A percentile compares a stretch with the other conserved stretches of the same genome.
phyloP scores from a whole-genome alignment of 2,888 invertebrate species.

The Prenolepis imparis region DNA sequence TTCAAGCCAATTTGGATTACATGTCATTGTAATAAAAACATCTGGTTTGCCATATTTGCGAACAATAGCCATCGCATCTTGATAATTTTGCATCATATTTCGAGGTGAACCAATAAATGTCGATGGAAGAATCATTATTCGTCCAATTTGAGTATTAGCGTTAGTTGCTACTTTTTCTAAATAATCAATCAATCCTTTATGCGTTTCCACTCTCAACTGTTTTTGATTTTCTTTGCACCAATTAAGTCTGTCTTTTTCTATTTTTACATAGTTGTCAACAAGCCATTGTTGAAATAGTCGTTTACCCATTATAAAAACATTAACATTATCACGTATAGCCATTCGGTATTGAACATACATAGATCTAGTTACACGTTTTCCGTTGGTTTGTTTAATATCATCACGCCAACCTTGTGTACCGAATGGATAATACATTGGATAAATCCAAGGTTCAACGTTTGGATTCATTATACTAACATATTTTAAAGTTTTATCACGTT shows the following conservation, averaged over 20 bases:
- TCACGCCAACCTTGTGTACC: neutral
- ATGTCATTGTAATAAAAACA: too few species aligned
- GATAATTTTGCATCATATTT: too few species aligned
- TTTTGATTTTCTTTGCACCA: constrained; percentile 2
- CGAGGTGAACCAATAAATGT: too few species aligned
- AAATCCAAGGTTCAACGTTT: too few species aligned
- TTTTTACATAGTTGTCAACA: neutral
- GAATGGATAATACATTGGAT: too few species aligned
- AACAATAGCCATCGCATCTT: too few species aligned
- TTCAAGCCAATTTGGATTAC: neutral
- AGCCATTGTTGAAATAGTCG: neutral
- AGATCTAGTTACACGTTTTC: neutral
- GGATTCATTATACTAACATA: too few species aligned
- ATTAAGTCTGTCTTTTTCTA: neutral
- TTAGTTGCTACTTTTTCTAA: neutral
- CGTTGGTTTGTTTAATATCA: neutral
- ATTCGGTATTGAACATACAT: too few species aligned
- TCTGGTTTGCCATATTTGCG: too few species aligned
- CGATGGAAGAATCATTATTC: neutral
- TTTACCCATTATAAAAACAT: too few species aligned
- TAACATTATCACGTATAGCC: too few species aligned
- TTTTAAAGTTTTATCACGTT: too few species aligned
- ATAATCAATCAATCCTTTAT: neutral
- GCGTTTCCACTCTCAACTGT: neutral
- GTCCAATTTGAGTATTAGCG: neutral